Percentiles rank a stretch among this genome's conserved stretches.
These are phyloP conservation scores for Isichthys henryi DNA, from an alignment of 2,113 vertebrate species.

Conservation along the genomic window DNA sequence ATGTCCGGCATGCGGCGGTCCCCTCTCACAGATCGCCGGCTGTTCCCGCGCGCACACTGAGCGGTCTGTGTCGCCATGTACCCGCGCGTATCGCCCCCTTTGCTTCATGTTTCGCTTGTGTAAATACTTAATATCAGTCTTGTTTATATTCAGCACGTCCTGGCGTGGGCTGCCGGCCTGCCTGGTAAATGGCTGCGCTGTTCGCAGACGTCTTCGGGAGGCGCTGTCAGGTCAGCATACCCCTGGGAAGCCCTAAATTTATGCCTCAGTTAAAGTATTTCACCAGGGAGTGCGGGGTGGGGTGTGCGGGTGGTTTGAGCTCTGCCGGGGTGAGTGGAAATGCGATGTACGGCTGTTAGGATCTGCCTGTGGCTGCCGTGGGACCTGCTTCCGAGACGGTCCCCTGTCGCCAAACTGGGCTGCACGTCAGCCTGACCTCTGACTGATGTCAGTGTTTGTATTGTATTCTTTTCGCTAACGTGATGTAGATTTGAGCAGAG, in stretches of 20 bases:
- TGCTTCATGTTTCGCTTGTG: neutral
- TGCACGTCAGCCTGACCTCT: neutral
- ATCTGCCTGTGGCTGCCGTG: conserved; percentile 32
- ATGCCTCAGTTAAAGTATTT: conserved; percentile 49
- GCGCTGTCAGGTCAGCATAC: conserved; percentile 44
- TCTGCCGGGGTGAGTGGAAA: conserved; percentile 42
- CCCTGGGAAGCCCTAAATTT: conserved; percentile 38
- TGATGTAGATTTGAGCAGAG: neutral
- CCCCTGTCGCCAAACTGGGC: neutral
- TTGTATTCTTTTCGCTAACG: neutral
- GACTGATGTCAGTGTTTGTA: neutral
- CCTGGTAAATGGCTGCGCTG: conserved; percentile 47
- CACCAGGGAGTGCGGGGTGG: conserved; percentile 46
- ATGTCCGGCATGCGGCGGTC: neutral
- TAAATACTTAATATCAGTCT: conserved; percentile 7
- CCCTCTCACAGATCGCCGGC: neutral
- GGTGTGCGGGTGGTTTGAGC: conserved; percentile 30
- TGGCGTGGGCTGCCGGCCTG: conserved; percentile 44
- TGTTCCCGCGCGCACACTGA: neutral
- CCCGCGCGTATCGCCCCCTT: neutral
- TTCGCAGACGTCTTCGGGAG: conserved; percentile 43
- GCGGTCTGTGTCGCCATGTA: neutral
- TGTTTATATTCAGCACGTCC: neutral
- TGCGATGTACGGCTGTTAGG: conserved; percentile 55
- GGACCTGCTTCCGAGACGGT: neutral